Evolutionary conservation across 2,113 vertebrate genomes (phyloP), one percentile per base, ranked within the genome.

Genomic region (Gambusia holbrooki): DNA sequence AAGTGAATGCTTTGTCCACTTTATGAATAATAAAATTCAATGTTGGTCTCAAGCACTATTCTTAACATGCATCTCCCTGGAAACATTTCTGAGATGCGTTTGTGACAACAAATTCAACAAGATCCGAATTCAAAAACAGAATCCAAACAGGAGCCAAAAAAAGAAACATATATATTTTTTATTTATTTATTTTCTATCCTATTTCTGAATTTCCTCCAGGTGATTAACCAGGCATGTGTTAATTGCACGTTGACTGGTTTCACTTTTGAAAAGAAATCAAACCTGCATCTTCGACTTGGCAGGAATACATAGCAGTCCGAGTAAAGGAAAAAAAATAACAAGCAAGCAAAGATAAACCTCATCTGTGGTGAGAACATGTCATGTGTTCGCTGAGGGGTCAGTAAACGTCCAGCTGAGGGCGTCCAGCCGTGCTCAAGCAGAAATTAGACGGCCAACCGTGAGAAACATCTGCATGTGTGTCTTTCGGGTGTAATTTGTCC

Each of bases 381-480:
- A 51, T 73, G 81, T 61, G 76, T 72, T 74, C 72, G 58, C 69
- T 81, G 61, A 74, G 76, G 84, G 71, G 81, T 84, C 82, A 84
- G 13, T 67, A 32, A 66, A 42, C 68, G 73, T 73, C 76, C 84
- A 88, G 70, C 81, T 79, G 87, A 73, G 71, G 63, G 72, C 51
- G 66, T 60, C 84, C 73, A 77, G 45, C 48, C 60, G 33, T 74
- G 76, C 74, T 79, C 77, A 62, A 82, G 67, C 71, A 78, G 63
- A 69, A 79, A 66, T 63, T 86, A 82, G 76, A 82, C 69, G 13
- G 5, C 28, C 67, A 60, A 69, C 74, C 37, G 76, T 37, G 73
- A 66, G 67, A 45, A 83, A 40, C 1, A 29, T 72, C 5, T 76
- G 73, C 58, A 35, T 30, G 12, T 54, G 42, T 63, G 35, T 77